Percentiles rank a stretch among this genome's conserved stretches.
Evolutionary conservation across 2,797 vertebrate species (phyloP).

Genomic region (Dryobates pubescens): DNA sequence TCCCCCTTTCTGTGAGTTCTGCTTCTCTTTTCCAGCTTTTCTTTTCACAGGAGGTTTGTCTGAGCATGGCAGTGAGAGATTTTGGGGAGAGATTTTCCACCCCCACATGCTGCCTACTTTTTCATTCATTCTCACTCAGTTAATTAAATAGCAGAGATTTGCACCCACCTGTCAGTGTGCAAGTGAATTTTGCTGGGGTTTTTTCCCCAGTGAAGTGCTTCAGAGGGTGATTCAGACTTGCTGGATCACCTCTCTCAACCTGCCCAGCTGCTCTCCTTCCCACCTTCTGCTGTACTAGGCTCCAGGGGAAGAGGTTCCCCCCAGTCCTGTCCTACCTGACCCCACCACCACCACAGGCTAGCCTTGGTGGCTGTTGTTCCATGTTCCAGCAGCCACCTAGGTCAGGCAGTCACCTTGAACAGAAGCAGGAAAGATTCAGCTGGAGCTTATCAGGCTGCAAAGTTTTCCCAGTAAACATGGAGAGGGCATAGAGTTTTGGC

Average conservation of each 20-base stretch:
- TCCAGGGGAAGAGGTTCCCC: not conserved
- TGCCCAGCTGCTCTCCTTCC: not conserved
- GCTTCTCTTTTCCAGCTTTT: conserved; percentile 21
- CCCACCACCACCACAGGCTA: rapidly evolving
- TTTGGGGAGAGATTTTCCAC: too few relatives aligned
- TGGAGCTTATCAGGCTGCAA: not conserved
- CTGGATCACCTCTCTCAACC: not conserved
- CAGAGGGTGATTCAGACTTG: rapidly evolving
- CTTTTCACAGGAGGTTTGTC: not conserved
- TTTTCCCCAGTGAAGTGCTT: not conserved
- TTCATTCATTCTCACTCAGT: conserved; percentile 4
- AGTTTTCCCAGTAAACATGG: not conserved
- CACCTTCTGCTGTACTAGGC: rapidly evolving
- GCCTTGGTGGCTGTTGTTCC: not conserved
- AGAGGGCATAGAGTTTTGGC: not conserved
- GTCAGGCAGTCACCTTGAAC: not conserved
- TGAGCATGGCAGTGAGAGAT: not conserved
- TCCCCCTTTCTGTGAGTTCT: not conserved
- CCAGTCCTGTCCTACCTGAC: not conserved
- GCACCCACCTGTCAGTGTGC: rapidly evolving
- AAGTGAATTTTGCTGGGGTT: not conserved
- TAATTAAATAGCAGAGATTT: not conserved
- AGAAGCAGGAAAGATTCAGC: not conserved
- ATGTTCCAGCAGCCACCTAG: rapidly evolving
- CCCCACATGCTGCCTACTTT: rapidly evolving